Base-by-base conservation (phyloP, 2,888 invertebrate genomes). In the Actias luna region DNA sequence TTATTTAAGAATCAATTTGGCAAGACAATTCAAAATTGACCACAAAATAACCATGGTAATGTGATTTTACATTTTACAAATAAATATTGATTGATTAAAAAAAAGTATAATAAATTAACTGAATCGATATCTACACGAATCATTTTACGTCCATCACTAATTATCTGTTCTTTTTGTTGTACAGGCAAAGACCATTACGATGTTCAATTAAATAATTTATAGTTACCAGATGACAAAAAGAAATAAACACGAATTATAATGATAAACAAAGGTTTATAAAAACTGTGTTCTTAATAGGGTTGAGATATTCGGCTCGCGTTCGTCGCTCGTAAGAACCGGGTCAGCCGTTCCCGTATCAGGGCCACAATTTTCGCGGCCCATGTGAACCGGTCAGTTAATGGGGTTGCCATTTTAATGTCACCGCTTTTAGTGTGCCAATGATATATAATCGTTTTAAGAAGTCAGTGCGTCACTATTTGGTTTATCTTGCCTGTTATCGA, bases 311-410 rank as follows among this genome's bases (percentile, higher is more conserved):
- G 18, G 59, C n/a, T 22, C 39, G 42, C 58, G 57, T 42, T 42
- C 57, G 18, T n/a, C 22, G 39, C 55, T 22, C n/a, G n/a, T 42
- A 16, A 52, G 29, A 62, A 62, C 31, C 61, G 39, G 61, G 57
- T 58, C 57, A 39, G 25, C 5, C 25, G 22, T 55, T 55, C 29
- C 55, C 10, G 55, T n/a, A 29, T 55, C 55, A 29, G 55, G n/a
- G 55, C 55, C 55, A 29, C 18, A 36, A 33, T 58, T 58, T 62
- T 55, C 29, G 55, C 57, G 58, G 39, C 55, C 27, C 42, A 42
- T 16, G 27, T 55, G 29, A 55, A 55, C 55, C 29, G 55, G 55
- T 55, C 29, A 8, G 5, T 29, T n/a, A 55, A 55, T 55, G 29
- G n/a, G 55, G 55, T n/a, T 55, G 46, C 22, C 46, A 25, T 25